These are phyloP conservation scores for Leptestheria dahalacensis DNA, from an alignment of 1,140 invertebrate species.

Conservation along the genomic window DNA sequence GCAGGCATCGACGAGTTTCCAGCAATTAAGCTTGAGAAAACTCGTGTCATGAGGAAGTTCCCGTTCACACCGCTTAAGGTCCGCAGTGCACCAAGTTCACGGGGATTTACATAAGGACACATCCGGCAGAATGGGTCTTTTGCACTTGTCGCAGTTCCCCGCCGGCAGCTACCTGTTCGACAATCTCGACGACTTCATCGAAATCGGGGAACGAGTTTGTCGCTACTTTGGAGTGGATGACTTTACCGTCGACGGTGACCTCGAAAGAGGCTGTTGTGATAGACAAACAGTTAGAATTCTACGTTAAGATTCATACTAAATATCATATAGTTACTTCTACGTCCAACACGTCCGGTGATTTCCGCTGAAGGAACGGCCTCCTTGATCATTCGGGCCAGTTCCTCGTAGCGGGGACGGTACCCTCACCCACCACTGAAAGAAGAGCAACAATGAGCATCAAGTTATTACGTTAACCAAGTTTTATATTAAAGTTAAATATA, in stretches of 20 bases:
- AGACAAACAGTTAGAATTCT: slow-evolving; percentile 13
- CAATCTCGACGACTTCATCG: slow-evolving; percentile 38
- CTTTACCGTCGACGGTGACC: slow-evolving; percentile 39
- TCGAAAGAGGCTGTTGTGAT: slow-evolving; percentile 44
- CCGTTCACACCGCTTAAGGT: neutral
- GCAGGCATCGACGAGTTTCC: neutral
- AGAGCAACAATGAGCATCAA: slow-evolving; percentile 20
- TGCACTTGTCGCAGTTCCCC: slow-evolving; percentile 31
- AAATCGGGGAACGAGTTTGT: slow-evolving; percentile 45
- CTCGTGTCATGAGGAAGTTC: neutral
- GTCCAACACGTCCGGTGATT: slow-evolving; percentile 37
- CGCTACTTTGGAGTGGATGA: slow-evolving; percentile 47
- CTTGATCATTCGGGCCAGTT: slow-evolving; percentile 37
- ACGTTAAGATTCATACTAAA: neutral
- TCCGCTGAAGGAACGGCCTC: slow-evolving; percentile 34
- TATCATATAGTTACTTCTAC: slow-evolving; percentile 38
- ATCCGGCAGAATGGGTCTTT: slow-evolving; percentile 38
- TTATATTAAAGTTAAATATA: no score
- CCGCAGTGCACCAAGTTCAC: neutral
- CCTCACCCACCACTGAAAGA: slow-evolving; percentile 43
- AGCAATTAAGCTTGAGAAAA: neutral
- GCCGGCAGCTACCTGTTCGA: slow-evolving; percentile 35
- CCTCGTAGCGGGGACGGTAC: slow-evolving; percentile 41
- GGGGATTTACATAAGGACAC: slow-evolving; percentile 27
- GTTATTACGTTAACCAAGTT: no score